Base-by-base conservation (phyloP, 2,113 vertebrate species). In the Aegypius monachus region DNA sequence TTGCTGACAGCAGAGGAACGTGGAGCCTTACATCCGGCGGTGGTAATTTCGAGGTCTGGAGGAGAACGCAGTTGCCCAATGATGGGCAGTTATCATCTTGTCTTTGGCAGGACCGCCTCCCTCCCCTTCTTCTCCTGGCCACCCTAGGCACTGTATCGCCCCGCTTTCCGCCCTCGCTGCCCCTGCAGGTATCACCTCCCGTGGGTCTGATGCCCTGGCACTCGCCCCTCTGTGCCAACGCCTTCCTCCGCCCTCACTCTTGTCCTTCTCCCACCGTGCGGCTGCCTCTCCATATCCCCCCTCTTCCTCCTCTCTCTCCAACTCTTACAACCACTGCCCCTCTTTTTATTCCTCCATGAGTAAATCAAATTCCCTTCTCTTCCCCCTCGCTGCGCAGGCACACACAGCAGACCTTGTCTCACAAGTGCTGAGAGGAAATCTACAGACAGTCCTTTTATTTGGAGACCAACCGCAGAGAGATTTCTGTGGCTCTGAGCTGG, bases 1-100 rank as follows among this genome's bases (percentile, higher is more conserved):
- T 34, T 93, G 71, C 50, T 90, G 50, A 50, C 59, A 52, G 85
- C 38, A 50, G 55, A 77, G 45, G 25, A 82, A 88, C 3, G 2
- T 7, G 43, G 45, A 78, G 38, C 53, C 25, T 83, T 73, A 40
- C 0, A 0, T 45, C 18, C 11, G 12, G 50, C 0, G 0, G 42
- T 38, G 32, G 26, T 38, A 38, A 55, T 45, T 78, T 36, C 0
- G 5, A 26, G 45, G 38, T 78, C 48, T 90, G 79, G 63, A 75
- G 31, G 61, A 80, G 36, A 94, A 36, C 0, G 0, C 47, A 48
- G 42, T 7, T 82, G 31, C 27, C 19, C 36, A 27, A 1, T 6
- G 36, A 66, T 6, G 26, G 47, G 58, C 55, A 78, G 34, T 31
- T 65, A 48, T 3, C 32, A 38, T 9, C 32, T 50, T 55, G 21